Evolutionary conservation across 2,113 vertebrate species (phyloP), one percentile per base, ranked within the genome.

Genomic region (Numenius arquata): DNA sequence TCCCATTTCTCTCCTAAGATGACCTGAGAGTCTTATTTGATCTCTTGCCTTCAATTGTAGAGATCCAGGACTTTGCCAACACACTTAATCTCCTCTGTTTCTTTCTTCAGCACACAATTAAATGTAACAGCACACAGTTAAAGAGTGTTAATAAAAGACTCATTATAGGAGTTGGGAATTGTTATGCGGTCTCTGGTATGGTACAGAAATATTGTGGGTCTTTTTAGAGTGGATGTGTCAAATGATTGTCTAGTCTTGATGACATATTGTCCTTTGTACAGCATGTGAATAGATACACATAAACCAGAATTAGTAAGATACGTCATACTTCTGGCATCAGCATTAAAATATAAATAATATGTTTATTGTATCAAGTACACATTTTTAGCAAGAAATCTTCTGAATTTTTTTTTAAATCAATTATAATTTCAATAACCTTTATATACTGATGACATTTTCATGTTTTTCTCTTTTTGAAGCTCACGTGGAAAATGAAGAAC

Each of bases 401-500:
- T 56, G 34, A 26, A 22, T 66, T 2, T 23, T 74, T 41, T 79
- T 53, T 32, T 3, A 8, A 15, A 34, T 74, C 22, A 43, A 6
- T 25, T 80, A 8, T 65, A 36, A 67, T 83, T 90, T 91, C 53
- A 53, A 3, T 87, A 66, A 52, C 27, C 18, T 81, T 75, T 89
- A 36, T 59, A 61, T 93, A 9, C 63, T 96, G 58, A 76, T 68
- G 16, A 29, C 77, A 45, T 95, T 67, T 43, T 83, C 32, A 17
- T 93, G 5, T 95, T 95, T 89, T 96, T 16, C 96, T 97, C 70
- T 95, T 95, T 55, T 97, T 97, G 26, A 96, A 99, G 99, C 99
- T 27, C 99, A 99, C 0, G 99, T 99, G 94, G 99, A 99, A 95
- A 99, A 99, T 11, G 99, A 99, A 97, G 99, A 99, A 97, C 99